Percentiles rank a stretch among this genome's conserved stretches.
Evolutionary conservation across 2,888 invertebrate species (phyloP).

Genomic region (Amphipyra tragopoginis): DNA sequence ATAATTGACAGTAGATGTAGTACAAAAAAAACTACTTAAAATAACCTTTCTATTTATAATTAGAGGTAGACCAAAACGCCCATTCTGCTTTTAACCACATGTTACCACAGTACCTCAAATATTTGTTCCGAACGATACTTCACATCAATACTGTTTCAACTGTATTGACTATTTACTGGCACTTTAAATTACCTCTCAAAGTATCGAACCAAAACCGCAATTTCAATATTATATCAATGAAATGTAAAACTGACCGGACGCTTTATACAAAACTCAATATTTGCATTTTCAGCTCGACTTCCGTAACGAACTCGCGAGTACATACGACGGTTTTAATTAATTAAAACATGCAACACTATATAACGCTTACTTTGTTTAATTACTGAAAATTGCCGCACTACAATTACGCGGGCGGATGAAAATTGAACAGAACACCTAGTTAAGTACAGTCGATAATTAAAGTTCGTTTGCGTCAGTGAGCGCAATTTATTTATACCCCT

Average conservation of each 20-base stretch:
- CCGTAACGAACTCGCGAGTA: background rate
- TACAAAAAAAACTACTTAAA: no score
- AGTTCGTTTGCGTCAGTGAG: slow-evolving; percentile 19
- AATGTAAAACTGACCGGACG: background rate
- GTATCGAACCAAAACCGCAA: background rate
- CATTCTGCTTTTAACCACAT: no score
- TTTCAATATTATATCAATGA: background rate
- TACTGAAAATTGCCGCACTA: slow-evolving; percentile 36
- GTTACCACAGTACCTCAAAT: no score
- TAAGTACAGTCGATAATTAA: slow-evolving; percentile 23
- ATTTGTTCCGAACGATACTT: no score
- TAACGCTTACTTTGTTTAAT: slow-evolving; percentile 39
- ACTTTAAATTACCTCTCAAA: background rate
- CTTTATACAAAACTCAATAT: slow-evolving; percentile 25
- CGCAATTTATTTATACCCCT: background rate
- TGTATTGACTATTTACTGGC: no score
- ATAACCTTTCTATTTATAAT: no score
- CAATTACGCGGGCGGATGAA: slow-evolving; percentile 31
- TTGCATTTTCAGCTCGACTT: slow-evolving; percentile 29
- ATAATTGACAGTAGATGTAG: no score
- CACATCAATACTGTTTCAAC: no score
- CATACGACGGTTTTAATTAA: slow-evolving; percentile 45
- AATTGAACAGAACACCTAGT: slow-evolving; percentile 22
- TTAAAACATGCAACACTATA: slow-evolving; percentile 44
- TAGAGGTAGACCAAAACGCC: no score